Conservation (phyloP, 2,797 vertebrate species). For the Epinephelus awoara region DNA sequence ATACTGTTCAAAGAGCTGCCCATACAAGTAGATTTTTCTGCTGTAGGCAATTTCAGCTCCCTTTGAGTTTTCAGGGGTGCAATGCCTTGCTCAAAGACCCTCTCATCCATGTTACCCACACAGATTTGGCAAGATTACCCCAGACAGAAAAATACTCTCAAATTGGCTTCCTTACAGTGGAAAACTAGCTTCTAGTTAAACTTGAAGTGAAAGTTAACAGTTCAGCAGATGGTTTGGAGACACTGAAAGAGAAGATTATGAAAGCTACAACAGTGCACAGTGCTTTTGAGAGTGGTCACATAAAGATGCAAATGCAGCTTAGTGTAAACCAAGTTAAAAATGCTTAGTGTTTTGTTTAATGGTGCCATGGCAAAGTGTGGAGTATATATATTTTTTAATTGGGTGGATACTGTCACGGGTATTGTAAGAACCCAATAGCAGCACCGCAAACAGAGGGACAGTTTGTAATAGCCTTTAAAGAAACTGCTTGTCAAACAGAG, state of each 20-base stretch:
- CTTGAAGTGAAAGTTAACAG: conserved; percentile 19
- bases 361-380: neutral
- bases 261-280: conserved; percentile 9
- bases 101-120: conserved; percentile 23
- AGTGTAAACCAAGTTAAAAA: conserved; percentile 2
- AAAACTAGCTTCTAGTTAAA: conserved; percentile 11
- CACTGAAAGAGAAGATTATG: conserved; percentile 8
- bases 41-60: conserved; percentile 26
- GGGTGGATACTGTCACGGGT: too few relatives aligned
- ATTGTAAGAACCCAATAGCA: too few relatives aligned
- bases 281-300: conserved; percentile 1
- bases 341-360: neutral
- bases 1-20: conserved; percentile 6
- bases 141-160: conserved; percentile 23
- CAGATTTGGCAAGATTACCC: conserved; percentile 27
- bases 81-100: conserved; percentile 31
- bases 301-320: conserved; percentile 6
- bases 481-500: too few relatives aligned
- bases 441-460: too few relatives aligned
- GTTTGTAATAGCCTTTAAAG: too few relatives aligned
- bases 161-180: conserved; percentile 7
- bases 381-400: neutral
- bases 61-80: conserved; percentile 23
- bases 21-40: neutral
- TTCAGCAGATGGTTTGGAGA: neutral